phyloP scores from a whole-genome alignment of 1,140 invertebrate species.

The Conus ventricosus region DNA sequence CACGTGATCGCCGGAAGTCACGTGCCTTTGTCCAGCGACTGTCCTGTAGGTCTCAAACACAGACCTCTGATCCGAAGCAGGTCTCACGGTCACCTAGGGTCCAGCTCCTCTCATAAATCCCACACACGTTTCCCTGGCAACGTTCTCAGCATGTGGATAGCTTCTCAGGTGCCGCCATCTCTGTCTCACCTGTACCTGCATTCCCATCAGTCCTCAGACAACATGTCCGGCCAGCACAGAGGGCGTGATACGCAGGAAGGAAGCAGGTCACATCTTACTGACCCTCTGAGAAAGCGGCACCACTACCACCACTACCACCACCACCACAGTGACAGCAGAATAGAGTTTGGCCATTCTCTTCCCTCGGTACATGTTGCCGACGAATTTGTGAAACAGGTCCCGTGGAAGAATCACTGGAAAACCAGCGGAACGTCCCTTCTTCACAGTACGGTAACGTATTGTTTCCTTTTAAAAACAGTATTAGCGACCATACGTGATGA shows the following conservation, averaged over 20 bases:
- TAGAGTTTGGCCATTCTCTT: neutral
- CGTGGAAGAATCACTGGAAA: neutral
- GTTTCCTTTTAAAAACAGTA: no score
- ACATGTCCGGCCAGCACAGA: neutral
- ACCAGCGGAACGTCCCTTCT: neutral
- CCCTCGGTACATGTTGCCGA: neutral
- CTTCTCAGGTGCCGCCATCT: conserved; percentile 4
- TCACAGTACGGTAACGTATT: neutral
- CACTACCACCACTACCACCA: no score
- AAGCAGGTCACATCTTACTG: neutral
- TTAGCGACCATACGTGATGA: no score
- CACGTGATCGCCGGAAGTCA: neutral
- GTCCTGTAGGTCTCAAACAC: neutral
- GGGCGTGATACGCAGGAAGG: neutral
- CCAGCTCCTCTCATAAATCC: neutral
- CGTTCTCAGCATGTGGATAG: conserved; percentile 1
- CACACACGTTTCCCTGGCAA: neutral
- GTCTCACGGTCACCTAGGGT: neutral
- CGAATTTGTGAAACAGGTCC: neutral
- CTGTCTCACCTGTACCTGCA: neutral
- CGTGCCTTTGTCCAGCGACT: neutral
- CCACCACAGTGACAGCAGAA: neutral
- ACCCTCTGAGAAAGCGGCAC: no score
- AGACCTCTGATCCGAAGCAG: neutral
- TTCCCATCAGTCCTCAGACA: neutral